Conservation (phyloP, 2,888 invertebrate genomes). For the Tricholauxania praeusta region DNA sequence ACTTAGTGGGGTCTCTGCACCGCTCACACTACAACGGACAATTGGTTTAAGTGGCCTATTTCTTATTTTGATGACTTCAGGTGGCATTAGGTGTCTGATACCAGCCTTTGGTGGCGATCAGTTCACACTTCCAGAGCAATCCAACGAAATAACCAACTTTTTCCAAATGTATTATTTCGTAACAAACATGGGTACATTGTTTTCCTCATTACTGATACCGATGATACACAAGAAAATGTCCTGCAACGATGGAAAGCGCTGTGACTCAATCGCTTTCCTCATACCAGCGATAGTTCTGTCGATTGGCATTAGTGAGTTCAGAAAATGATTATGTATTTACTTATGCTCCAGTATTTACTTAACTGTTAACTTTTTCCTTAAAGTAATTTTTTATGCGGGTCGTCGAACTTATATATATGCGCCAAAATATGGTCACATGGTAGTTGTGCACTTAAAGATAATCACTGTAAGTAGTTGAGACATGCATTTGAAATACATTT, state of each 20-base stretch:
- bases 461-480: constrained; percentile 71
- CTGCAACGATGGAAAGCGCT: constrained; percentile 76
- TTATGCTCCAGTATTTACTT: no score
- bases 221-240: constrained; percentile 75
- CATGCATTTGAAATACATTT: neutral
- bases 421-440: constrained; percentile 77
- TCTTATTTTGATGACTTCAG: constrained; percentile 80
- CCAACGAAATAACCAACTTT: constrained; percentile 74
- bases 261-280: constrained; percentile 80
- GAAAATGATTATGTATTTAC: no score
- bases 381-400: constrained; percentile 79
- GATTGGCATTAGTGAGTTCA: constrained; percentile 74
- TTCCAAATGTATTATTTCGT: constrained; percentile 82
- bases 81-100: constrained; percentile 86
- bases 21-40: constrained; percentile 67
- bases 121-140: constrained; percentile 74
- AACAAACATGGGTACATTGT: constrained; percentile 74
- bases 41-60: constrained; percentile 75
- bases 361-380: constrained; percentile 51
- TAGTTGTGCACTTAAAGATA: constrained; percentile 74
- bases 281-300: constrained; percentile 80
- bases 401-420: constrained; percentile 73
- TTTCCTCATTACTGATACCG: constrained; percentile 79
- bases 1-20: constrained; percentile 70
- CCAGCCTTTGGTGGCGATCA: constrained; percentile 86